Evolutionary conservation across 1,140 invertebrate genomes (phyloP), one percentile per base, ranked within the genome.

Genomic region (Prorops nasuta): DNA sequence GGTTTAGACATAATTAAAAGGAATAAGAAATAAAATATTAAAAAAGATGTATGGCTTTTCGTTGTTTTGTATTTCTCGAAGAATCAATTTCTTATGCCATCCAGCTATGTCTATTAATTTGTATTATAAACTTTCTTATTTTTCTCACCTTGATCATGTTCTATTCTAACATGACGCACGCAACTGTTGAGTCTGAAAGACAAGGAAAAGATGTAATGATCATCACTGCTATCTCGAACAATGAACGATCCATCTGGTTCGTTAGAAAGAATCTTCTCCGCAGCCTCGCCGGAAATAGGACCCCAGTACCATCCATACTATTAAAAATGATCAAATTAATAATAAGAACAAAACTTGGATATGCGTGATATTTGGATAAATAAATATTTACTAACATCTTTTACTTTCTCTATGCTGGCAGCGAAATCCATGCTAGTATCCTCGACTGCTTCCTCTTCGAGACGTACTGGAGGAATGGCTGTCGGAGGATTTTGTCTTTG

Each of bases 271-370:
- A 97, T 89, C 74, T 92, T 92, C 73, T 98, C 95, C 1, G 95
- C 95, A 48, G 90, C 88, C 76, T 96, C 92, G 39, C 93, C 91
- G 45, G 91, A 94, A 64, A 98, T 85, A 35, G 95, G 94, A 58
- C 96, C 96, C 95, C 95, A 98, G 75, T 98, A 98, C 95, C 95
- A 98, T 34, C 92, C 93, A 77, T 91, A 94, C 93, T 96, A 84
- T 82, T 32, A 57, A 34, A 59, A 59, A 39, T 31, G n/a, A 34
- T n/a, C n/a, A 35, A 35, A 35, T 34, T 18, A 35, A 35, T 21
- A 4, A 19, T 28, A 10, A 4, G 24, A 47, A 43, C 32, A 22
- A 37, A 28, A 49, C 39, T 12, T 16, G 34, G 16, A 19, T 49
- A 22, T 17, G 22, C 28, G 4, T 21, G 6, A 20, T 38, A 6